Evolutionary conservation across 2,888 invertebrate species (phyloP), one percentile per base, ranked within the genome.

Genomic region (Lasioglossum vierecki): DNA sequence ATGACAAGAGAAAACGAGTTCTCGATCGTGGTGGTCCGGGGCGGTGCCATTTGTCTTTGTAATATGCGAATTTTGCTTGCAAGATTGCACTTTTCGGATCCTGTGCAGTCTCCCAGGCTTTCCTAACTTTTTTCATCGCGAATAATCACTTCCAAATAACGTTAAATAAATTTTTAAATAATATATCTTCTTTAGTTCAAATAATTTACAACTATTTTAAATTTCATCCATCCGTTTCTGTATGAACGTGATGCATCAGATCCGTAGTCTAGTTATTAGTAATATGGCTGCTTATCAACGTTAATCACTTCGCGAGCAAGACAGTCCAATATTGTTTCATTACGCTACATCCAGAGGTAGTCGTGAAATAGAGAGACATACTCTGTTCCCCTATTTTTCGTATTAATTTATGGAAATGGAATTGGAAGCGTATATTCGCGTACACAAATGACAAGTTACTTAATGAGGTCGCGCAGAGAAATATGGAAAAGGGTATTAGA

Each of bases 341-440:
- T 60, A 60, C 2, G 15, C 15, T 15, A 2, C 15, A 63, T 30
- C 30, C 9, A 30, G 30, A 15, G 5, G 15, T 15, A 30, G 15
- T n/a, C 49, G 8, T 22, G 22, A 22, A 53, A 5, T 13, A 15
- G 26, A 60, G 15, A 13, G 63, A 63, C 30, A 15, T 1, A 30
- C 6, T 30, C 15, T 30, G 5, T 44, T 30, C 13, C 63, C 30
- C 15, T 63, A 15, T 63, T 63, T 63, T 63, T 30, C 63, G 30
- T 30, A 63, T 63, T 30, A 63, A 63, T 63, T 63, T 63, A 63
- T 63, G 63, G 26, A 63, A 63, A 63, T 63, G 30, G 63, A 63
- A 30, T 63, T 63, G 30, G 63, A 4, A 30, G 15, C 63, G 30
- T 30, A 2, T 6, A 15, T 30, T 30, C 6, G 15, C 30, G 4